phyloP scores from a whole-genome alignment of 2,113 vertebrate species.

The Paradoxurus hermaphroditus region DNA sequence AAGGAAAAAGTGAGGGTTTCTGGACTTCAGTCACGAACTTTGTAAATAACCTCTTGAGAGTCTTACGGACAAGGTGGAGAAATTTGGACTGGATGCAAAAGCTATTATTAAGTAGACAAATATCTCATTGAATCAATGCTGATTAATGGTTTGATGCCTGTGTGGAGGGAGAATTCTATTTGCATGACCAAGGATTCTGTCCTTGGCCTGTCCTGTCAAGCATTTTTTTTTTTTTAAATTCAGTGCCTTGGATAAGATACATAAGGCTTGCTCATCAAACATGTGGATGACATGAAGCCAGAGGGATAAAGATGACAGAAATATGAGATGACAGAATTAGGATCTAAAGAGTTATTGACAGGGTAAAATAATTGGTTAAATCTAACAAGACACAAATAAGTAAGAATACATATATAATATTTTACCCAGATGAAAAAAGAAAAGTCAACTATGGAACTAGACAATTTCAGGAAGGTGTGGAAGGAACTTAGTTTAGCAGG shows the following conservation, averaged over 20 bases:
- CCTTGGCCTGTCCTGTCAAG: background rate
- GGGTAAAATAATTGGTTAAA: slow-evolving; percentile 24
- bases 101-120: slow-evolving; percentile 8
- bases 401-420: background rate
- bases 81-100: slow-evolving; percentile 5
- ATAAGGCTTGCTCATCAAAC: slow-evolving; percentile 33
- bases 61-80: background rate
- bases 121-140: slow-evolving; percentile 23
- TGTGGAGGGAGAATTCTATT: slow-evolving; percentile 8
- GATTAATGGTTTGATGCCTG: background rate
- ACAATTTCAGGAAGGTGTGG: background rate
- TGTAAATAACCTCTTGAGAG: slow-evolving; percentile 19
- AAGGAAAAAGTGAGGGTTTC: background rate
- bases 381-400: slow-evolving; percentile 15
- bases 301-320: slow-evolving; percentile 45
- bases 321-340: slow-evolving; percentile 40
- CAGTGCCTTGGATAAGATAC: background rate
- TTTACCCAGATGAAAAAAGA: slow-evolving; percentile 2
- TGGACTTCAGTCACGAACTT: background rate
- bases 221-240: background rate
- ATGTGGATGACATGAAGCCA: slow-evolving; percentile 33
- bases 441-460: background rate
- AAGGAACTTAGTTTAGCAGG: background rate
- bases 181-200: slow-evolving; percentile 23
- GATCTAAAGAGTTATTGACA: slow-evolving; percentile 54